These are phyloP conservation scores for Planococcus citri DNA, from an alignment of 1,140 invertebrate genomes.

Conservation along the genomic window DNA sequence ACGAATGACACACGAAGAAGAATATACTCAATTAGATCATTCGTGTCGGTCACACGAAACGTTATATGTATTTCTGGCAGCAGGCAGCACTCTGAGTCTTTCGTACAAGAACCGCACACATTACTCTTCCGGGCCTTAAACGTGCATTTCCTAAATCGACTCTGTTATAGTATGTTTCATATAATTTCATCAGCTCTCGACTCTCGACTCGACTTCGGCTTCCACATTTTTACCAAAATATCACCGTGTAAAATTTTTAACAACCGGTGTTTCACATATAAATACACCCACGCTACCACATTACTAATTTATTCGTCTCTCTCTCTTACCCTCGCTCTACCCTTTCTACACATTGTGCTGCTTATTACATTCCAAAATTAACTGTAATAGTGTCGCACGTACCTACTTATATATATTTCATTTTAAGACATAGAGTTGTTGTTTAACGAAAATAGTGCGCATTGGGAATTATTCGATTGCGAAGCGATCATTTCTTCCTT, in stretches of 20 bases:
- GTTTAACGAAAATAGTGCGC: no score
- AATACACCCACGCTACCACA: background rate
- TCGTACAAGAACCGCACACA: background rate
- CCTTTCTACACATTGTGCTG: no score
- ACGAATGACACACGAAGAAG: no score
- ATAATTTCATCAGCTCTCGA: background rate
- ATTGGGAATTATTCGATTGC: no score
- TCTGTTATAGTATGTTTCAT: background rate
- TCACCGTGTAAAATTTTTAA: constrained; percentile 7
- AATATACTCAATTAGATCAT: background rate
- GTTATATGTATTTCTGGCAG: constrained; percentile 1
- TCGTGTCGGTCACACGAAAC: background rate
- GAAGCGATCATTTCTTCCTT: no score
- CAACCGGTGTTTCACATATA: constrained; percentile 5
- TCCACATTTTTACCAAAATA: background rate
- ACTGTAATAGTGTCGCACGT: no score
- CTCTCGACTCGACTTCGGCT: background rate
- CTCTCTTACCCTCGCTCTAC: background rate
- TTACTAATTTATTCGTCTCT: background rate
- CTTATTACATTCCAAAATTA: no score
- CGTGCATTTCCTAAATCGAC: background rate
- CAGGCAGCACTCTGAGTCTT: background rate
- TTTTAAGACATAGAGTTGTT: no score
- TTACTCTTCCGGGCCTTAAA: background rate
- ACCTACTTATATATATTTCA: no score